These are phyloP conservation scores for Beris morrisii DNA, from an alignment of 2,888 invertebrate genomes.

Conservation along the genomic window DNA sequence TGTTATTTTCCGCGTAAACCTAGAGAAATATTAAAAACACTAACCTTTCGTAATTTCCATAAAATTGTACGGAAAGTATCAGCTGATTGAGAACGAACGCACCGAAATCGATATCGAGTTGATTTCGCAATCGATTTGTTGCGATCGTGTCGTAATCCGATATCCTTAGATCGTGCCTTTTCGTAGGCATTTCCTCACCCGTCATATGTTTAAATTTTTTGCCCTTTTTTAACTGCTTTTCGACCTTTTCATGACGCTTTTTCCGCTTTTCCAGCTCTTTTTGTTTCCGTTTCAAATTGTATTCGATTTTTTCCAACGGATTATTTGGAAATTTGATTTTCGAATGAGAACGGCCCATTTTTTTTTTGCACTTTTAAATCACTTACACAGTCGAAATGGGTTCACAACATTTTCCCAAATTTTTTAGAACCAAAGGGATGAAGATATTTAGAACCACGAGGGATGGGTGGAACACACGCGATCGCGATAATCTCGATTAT, in stretches of 20 bases:
- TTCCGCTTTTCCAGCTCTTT: conserved; percentile 46
- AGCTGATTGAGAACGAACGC: conserved; percentile 77
- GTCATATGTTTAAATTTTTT: conserved; percentile 21
- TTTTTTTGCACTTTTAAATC: conserved; percentile 36
- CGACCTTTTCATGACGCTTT: conserved; percentile 27
- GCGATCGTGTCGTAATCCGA: conserved; percentile 48
- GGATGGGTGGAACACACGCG: no score
- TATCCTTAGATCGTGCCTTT: conserved; percentile 19
- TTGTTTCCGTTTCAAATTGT: conserved; percentile 43
- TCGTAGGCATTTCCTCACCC: conserved; percentile 11
- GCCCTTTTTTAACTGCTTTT: conserved; percentile 27
- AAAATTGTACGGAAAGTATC: conserved; percentile 75
- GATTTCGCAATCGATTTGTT: conserved; percentile 61
- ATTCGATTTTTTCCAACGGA: conserved; percentile 49
- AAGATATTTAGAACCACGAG: no score
- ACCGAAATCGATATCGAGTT: conserved; percentile 65
- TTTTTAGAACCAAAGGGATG: no score
- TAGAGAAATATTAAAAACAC: conserved; percentile 41
- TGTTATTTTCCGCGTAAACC: no score
- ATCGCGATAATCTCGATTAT: no score
- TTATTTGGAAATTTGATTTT: conserved; percentile 45
- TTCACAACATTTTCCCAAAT: no score
- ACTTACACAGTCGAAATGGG: no score
- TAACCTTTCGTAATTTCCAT: conserved; percentile 76
- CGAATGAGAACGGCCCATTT: conserved; percentile 52